Evolutionary conservation across 2,888 invertebrate genomes (phyloP), one percentile per base, ranked within the genome.

Genomic region (Microplitis deprimator): DNA sequence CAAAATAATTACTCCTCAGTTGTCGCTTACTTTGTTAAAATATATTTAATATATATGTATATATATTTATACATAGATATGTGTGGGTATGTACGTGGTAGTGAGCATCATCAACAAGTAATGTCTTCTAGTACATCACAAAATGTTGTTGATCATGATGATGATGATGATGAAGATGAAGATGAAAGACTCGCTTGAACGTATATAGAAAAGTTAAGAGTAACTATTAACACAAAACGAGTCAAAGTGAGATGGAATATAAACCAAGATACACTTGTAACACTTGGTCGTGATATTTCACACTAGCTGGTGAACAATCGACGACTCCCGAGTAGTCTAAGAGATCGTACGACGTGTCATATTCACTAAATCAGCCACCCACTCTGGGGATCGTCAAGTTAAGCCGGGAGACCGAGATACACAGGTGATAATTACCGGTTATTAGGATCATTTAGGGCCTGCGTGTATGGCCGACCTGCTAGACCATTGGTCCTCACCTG

Each of bases 211-310:
- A 74, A 73, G 70, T 74, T 29, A n/a, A 41, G 74, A 79, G 50
- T 50, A 50, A 50, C 50, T 81, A 69, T 71, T 38, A 69, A 78
- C 64, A 68, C 61, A 39, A 20, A 75, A 77, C 67, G 67, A 74
- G 65, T 70, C 40, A 62, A 69, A 75, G 17, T 75, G 61, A 75
- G 73, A 68, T 50, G 59, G 76, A 60, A 71, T 74, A 65, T 71
- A 39, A 74, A 50, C 40, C 17, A 68, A 71, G 73, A 81, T 81
- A 76, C 83, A 83, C 85, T 88, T 85, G 87, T 89, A 88, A 88
- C 89, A 90, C 89, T 88, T 88, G 88, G 89, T 86, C 89, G 89
- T 87, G 89, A 90, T 89, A 90, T 90, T 90, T 90, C 89, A 89
- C 89, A 90, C 89, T 89, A 89, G 86, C 82, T 84, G 85, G 86